Conservation (phyloP, 64 coral and sea anemone species). For the Porites lutea region DNA sequence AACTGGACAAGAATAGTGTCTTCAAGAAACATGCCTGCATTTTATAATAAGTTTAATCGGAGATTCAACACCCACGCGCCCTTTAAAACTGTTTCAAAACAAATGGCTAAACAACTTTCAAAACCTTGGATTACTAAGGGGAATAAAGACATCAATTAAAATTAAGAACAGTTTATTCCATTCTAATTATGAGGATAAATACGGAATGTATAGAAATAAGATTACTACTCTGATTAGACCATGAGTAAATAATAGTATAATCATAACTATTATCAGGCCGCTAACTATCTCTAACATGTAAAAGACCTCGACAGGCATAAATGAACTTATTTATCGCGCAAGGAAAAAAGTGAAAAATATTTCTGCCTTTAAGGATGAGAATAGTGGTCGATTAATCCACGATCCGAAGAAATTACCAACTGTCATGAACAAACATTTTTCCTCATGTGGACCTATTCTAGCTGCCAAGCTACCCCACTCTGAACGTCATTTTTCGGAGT, state of each 20-base stretch:
- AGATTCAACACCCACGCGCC: conserved; percentile 24
- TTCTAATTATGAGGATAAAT: conserved; percentile 14
- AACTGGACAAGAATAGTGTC: conserved; percentile 2
- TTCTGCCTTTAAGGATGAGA: too few relatives aligned
- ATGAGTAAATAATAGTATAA: conserved; percentile 62
- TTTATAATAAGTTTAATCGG: conserved; percentile 56
- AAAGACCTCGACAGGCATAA: conserved; percentile 70
- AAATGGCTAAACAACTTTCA: not conserved
- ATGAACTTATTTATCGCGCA: not conserved
- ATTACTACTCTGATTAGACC: conserved; percentile 39
- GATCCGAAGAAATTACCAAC: conserved; percentile 6
- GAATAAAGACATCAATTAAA: conserved; percentile 59
- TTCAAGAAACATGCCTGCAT: not conserved
- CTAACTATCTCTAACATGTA: conserved; percentile 65
- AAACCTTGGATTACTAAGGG: conserved; percentile 65
- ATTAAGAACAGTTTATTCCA: conserved; percentile 43
- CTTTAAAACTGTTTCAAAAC: conserved; percentile 34
- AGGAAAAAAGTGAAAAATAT: not conserved
- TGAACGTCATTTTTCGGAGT: conserved; percentile 4
- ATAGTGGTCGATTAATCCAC: conserved; percentile 5
- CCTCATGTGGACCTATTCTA: not conserved
- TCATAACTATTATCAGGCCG: conserved; percentile 23
- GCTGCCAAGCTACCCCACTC: conserved; percentile 15
- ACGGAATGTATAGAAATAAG: conserved; percentile 58
- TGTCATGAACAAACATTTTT: conserved; percentile 43